Base-by-base conservation (phyloP, 1,140 invertebrate genomes). In the Oreohelix idahoensis region DNA sequence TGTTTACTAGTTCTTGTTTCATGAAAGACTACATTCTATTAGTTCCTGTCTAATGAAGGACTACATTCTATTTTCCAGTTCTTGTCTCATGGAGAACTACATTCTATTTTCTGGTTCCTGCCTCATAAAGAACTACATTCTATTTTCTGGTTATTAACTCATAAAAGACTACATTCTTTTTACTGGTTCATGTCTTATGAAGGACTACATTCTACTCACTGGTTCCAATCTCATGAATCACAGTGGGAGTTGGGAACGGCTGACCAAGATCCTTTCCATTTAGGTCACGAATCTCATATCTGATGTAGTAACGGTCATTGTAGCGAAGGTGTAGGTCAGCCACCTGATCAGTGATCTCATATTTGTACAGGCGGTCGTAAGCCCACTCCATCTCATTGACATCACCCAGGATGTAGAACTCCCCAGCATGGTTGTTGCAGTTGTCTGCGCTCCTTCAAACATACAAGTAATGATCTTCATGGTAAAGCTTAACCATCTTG, bases 381-480 rank as follows among this genome's bases (percentile, higher is more conserved):
- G 81, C 39, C 86, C 86, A 87, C 1, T 84, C 81, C 58, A 87
- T 85, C 36, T 87, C 86, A 49, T 79, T 73, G 38, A 76, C 77
- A 45, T 84, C 84, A 45, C 86, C 86, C 73, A 87, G 63, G 5
- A 87, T 78, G 77, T 87, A 87, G 83, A 87, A 87, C 35, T 87
- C 86, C 0, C 86, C 84, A 69, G 76, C 86, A 35, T n/a, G 53
- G 42, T 45, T 58, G 32, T 70, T 69, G 58, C 45, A 73, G 38
- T 73, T 36, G 4, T 45, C 42, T 5, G 42, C 5, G 42, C 42
- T 45, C 15, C 42, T 45, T 5, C 5, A 5, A 45, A 45, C 42
- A 45, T 15, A 45, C 5, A 45, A 45, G 5, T 5, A 45, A 45
- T 45, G 42, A 45, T 45, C 42, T 45, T 45, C n/a, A n/a, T n/a